Conservation (phyloP, 2,888 invertebrate genomes). For the Lymantria dispar region DNA sequence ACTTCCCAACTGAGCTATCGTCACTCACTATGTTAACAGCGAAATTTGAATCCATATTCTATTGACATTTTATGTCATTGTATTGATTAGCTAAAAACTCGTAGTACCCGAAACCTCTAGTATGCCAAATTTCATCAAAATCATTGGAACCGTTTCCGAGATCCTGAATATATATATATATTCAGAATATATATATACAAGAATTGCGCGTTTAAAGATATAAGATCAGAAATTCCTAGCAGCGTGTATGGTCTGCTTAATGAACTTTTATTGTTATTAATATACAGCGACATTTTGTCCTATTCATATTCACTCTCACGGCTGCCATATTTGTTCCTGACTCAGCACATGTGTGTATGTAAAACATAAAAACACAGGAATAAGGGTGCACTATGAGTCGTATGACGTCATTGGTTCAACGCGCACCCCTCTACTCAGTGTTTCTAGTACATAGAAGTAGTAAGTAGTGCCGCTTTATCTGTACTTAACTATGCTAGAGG, state of each 20-base stretch:
- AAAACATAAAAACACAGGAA: slow-evolving; percentile 28
- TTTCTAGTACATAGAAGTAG: slow-evolving; percentile 21
- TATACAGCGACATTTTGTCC: slow-evolving; percentile 35
- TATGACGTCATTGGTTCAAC: slow-evolving; percentile 72
- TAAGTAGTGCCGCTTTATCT: slow-evolving; percentile 28
- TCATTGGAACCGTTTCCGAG: too few species aligned
- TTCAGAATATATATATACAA: too few species aligned
- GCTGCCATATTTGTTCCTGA: slow-evolving; percentile 43
- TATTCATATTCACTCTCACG: slow-evolving; percentile 47
- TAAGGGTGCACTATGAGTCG: slow-evolving; percentile 50
- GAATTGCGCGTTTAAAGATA: too few species aligned
- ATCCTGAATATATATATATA: too few species aligned
- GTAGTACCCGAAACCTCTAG: too few species aligned
- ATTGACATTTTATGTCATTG: too few species aligned
- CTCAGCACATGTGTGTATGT: slow-evolving; percentile 32
- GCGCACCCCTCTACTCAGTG: slow-evolving; percentile 53
- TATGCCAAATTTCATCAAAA: too few species aligned
- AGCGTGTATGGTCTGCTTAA: slow-evolving; percentile 5
- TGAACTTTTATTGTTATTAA: slow-evolving; percentile 30
- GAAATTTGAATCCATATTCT: too few species aligned
- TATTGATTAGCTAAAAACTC: too few species aligned
- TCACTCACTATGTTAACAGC: too few species aligned
- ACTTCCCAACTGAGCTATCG: too few species aligned
- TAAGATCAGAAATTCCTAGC: too few species aligned
- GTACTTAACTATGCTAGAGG: slow-evolving; percentile 13